Evolutionary conservation across 2,797 vertebrate species (phyloP), one percentile per base, ranked within the genome.

Genomic region (Phoebastria nigripes): DNA sequence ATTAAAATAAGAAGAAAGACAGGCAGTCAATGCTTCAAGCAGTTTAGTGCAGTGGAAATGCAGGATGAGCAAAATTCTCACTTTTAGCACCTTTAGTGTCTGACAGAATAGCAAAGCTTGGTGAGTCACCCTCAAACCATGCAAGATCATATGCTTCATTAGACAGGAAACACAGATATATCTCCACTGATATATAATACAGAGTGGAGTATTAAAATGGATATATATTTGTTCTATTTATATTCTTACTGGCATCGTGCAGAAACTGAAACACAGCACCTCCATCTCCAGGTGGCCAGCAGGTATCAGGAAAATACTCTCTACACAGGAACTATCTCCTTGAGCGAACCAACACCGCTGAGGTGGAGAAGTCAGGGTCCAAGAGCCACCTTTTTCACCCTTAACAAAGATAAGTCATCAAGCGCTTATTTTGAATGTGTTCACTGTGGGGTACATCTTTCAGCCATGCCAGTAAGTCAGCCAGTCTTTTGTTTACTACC

Each of bases 111-210:
- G 79, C 79, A 91, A 87, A 94, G 72, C 76, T 81, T 8, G 0
- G 51, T 96, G 96, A 97, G 90, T 97, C 94, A 96, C 33, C 13
- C 87, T 95, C 62, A 93, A 94, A 72, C 84, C 84, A 97, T 56
- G 72, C 73, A 74, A 93, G 94, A 96, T 96, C 90, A 96, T 95
- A 85, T 90, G 89, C 82, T 93, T 96, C 90, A 58, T 95, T 89
- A 94, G 87, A 96, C 95, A 97, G 96, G 94, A 97, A 97, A 96
- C 87, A 96, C 94, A 87, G 94, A 95, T 96, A 63, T 93, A 92
- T 96, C 96, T 95, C 74, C 65, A 78, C 89, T 97, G 97, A 96
- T 95, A 97, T 33, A 66, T 96, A 96, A 97, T 97, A 96, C 89
- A 94, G 87, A 93, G 72, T 16, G 46, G 91, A 94, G 82, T 79